Conservation (phyloP, 2,797 vertebrate genomes). For the Chrosomus eos region DNA sequence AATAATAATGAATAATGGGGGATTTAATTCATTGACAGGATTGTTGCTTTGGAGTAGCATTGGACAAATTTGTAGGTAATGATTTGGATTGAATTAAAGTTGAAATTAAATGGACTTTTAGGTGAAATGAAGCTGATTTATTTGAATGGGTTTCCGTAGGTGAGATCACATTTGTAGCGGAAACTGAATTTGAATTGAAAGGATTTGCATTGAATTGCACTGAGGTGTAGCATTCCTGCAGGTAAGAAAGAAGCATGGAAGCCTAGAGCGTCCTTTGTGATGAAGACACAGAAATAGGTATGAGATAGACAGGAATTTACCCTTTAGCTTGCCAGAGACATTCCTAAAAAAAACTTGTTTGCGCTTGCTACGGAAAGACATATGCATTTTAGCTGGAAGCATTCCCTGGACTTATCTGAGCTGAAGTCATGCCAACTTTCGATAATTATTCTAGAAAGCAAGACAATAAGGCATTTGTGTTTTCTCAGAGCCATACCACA, state of each 20-base stretch:
- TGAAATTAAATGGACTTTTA: not conserved
- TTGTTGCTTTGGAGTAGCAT: not conserved
- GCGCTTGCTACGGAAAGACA: slow-evolving; percentile 26
- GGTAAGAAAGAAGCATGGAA: slow-evolving; percentile 18
- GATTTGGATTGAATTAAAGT: not conserved
- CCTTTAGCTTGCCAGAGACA: slow-evolving; percentile 36
- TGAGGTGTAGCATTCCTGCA: slow-evolving; percentile 1
- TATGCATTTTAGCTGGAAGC: slow-evolving; percentile 36
- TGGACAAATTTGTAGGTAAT: not conserved
- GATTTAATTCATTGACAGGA: not conserved
- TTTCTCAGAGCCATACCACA: slow-evolving; percentile 7
- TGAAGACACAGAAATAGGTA: slow-evolving; percentile 22
- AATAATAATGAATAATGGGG: not conserved
- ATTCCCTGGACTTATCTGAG: slow-evolving; percentile 25
- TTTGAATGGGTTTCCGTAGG: not conserved
- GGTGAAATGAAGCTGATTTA: not conserved
- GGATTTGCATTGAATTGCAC: not conserved
- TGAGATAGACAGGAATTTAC: slow-evolving; percentile 48
- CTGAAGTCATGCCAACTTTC: slow-evolving; percentile 30
- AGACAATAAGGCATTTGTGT: slow-evolving; percentile 43
- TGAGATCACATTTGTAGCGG: not conserved
- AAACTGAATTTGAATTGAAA: not conserved
- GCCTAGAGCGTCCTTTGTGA: slow-evolving; percentile 11
- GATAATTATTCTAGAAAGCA: slow-evolving; percentile 15
- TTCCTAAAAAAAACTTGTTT: slow-evolving; percentile 51